Base-by-base conservation (phyloP, 2,888 invertebrate genomes). In the Drosophila fulvimacula region DNA sequence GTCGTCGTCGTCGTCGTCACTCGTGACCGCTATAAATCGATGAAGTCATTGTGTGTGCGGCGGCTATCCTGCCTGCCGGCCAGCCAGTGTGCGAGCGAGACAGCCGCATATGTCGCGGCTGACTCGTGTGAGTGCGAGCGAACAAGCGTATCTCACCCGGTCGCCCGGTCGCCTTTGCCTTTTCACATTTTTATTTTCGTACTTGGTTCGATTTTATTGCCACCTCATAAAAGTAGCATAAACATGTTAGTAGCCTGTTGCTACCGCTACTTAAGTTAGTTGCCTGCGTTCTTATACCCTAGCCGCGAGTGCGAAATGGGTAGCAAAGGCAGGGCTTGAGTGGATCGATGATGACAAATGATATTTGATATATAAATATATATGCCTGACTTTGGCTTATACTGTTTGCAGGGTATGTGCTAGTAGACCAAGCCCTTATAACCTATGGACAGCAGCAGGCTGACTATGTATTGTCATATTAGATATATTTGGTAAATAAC, bases 21-120 rank as follows among this genome's bases (percentile, higher is more conserved):
- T 83, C 76, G 74, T 88, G 88, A 88, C 88, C 86, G 81, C 88
- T 86, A 86, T 86, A 88, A 86, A 86, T 86, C 86, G 86, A 86
- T 88, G 76, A 86, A 88, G 88, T 86, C 88, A 86, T 84, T 88
- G 84, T 88, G 86, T 75, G 73, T 62, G 72, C 57, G 58, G 72
- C 53, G 48, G 67, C 74, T 53, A 61, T 77, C 71, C 68, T 74
- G 73, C 60, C 46, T 15, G 34, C 30, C 42, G 13, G 42, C 24
- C 38, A 17, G 32, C 15, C 17, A 19, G 3, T 15, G 64, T 41
- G 66, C 24, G 42, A 59, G 15, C 1, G 66, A 39, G 60, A 48
- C 11, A 7, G 30, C 17, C 1, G 1, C 5, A n/a, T 2, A 19
- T 32, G 39, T 11, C 15, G 3, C 2, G 39, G 13, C 53, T 19